Evolutionary conservation across 2,113 vertebrate genomes (phyloP), one percentile per base, ranked within the genome.

Genomic region (Tauraco erythrolophus): DNA sequence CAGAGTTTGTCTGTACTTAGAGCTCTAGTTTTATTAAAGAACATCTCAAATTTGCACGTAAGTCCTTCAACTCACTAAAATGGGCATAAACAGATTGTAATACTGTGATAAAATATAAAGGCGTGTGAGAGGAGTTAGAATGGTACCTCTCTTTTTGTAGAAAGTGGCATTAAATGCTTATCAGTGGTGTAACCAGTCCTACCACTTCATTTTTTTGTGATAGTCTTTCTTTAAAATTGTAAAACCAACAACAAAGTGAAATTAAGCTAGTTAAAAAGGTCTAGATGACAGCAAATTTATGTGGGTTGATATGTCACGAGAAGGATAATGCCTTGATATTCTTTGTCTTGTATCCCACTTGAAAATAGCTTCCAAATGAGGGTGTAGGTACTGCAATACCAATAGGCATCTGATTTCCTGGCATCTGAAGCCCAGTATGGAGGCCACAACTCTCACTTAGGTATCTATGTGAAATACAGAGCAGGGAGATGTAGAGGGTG

Each of bases 161-260:
- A 15, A 19, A 19, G 15, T 10, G 53, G 7, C 37, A 48, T 56
- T 81, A 82, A 66, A 53, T 24, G 2, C 16, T 81, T 53, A 33
- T 41, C 50, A 60, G 25, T 33, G 68, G 14, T 8, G 16, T 31
- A 50, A 61, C n/a, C 30, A 41, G 45, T 39, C 27, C 19, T 24
- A 33, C 7, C 0, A 0, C 19, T 46, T 43, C 2, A 2, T 16
- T 14, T 57, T 45, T 81, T 66, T 17, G 3, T 43, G 4, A 23
- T 24, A 74, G 3, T 24, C 19, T 31, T 61, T 53, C 35, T 66
- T 30, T 74, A 58, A 61, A 43, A n/a, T 66, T 77, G n/a, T 41
- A 74, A 83, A 62, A 5, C 3, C 5, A 62, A 35, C 17, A 70
- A 24, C 8, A 35, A 78, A 41, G 0, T 56, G 33, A 74, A 27